Conservation (phyloP, 1,140 invertebrate genomes). For the Trichonephila clavata region DNA sequence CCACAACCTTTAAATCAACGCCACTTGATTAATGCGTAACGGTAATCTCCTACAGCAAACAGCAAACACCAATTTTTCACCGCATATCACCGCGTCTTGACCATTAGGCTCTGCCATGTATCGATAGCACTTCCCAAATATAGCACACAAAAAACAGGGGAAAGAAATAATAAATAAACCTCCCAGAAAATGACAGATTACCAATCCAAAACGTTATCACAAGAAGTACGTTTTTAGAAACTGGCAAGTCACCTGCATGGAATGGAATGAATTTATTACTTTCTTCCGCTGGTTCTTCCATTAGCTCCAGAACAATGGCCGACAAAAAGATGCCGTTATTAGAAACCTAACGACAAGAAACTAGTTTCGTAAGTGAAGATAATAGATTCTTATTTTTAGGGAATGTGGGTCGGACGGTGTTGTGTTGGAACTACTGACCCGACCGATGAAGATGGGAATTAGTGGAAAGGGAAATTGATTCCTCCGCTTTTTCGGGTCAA, state of each 20-base stretch:
- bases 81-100: conserved; percentile 24
- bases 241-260: background rate
- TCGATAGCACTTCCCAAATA: conserved; percentile 31
- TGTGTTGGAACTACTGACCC: conserved; percentile 26
- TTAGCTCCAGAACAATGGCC: conserved; percentile 19
- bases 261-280: conserved; percentile 47
- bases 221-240: conserved; percentile 13
- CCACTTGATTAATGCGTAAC: conserved; percentile 6
- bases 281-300: conserved; percentile 43
- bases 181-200: conserved; percentile 21
- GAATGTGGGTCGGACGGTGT: conserved; percentile 4
- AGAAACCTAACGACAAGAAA: conserved; percentile 52
- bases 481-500: background rate
- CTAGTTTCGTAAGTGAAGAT: conserved; percentile 64
- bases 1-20: background rate
- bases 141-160: conserved; percentile 9
- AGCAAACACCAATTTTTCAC: conserved; percentile 32
- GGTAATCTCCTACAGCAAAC: background rate
- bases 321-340: conserved; percentile 32
- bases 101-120: conserved; percentile 34
- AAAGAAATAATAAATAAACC: background rate
- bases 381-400: conserved; percentile 56
- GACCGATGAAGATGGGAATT: background rate
- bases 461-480: background rate
- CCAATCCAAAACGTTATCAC: conserved; percentile 9